These are phyloP conservation scores for Pseudonaja textilis DNA, from an alignment of 2,113 vertebrate genomes.

Conservation along the genomic window DNA sequence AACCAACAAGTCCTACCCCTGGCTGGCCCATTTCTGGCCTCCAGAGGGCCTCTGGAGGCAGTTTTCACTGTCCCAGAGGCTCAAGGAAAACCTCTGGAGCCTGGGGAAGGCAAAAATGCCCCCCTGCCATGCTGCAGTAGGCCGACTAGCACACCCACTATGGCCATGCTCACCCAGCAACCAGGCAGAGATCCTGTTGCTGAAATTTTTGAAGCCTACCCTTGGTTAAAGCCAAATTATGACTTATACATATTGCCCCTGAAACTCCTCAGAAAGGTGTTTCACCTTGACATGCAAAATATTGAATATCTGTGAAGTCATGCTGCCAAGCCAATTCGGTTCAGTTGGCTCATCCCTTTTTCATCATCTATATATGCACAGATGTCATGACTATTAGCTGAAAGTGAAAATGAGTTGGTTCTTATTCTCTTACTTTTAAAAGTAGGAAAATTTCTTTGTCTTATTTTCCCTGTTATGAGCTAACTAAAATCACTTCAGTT, in stretches of 20 bases:
- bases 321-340: background rate
- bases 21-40: too few relatives aligned
- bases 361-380: background rate
- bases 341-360: background rate
- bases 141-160: too few relatives aligned
- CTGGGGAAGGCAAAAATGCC: too few relatives aligned
- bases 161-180: too few relatives aligned
- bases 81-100: too few relatives aligned
- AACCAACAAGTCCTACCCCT: too few relatives aligned
- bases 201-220: too few relatives aligned
- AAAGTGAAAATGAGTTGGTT: background rate
- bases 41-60: too few relatives aligned
- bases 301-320: background rate
- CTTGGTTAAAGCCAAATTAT: background rate
- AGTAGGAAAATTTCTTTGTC: background rate
- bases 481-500: background rate
- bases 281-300: background rate
- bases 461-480: background rate
- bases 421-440: background rate
- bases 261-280: background rate
- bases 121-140: too few relatives aligned
- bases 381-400: background rate
- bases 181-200: too few relatives aligned
- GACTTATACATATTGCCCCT: background rate
- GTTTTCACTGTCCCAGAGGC: too few relatives aligned